Evolutionary conservation across 2,797 vertebrate genomes (phyloP).

Genomic region (Yasuhikotakia modesta): DNA sequence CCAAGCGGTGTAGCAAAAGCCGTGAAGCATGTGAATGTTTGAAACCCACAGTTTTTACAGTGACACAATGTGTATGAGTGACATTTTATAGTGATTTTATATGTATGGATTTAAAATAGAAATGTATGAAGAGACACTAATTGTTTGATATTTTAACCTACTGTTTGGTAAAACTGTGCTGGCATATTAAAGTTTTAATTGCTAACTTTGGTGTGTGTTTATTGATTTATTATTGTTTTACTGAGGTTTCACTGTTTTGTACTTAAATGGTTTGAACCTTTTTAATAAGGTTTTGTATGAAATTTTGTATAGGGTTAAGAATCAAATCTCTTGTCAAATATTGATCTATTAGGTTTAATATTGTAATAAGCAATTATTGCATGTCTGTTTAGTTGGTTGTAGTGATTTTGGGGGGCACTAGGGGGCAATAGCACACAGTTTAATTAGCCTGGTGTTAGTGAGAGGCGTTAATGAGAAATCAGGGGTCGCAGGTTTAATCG

Average conservation of each 20-base stretch:
- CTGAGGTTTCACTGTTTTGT: neutral
- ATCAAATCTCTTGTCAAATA: neutral
- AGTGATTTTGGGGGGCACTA: neutral
- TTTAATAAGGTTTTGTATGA: neutral
- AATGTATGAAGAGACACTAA: constrained; percentile 57
- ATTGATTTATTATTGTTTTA: constrained; percentile 3
- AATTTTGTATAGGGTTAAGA: neutral
- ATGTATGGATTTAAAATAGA: constrained; percentile 68
- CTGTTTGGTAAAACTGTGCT: constrained; percentile 72
- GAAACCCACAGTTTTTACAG: constrained; percentile 54
- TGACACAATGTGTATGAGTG: constrained; percentile 67
- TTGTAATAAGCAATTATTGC: neutral
- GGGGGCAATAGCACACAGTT: neutral
- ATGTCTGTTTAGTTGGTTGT: neutral
- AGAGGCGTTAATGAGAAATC: constrained; percentile 12
- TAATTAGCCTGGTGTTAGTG: neutral
- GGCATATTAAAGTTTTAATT: constrained; percentile 75
- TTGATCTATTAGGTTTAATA: too few relatives aligned
- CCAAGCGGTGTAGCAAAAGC: constrained; percentile 50
- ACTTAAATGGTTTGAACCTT: neutral
- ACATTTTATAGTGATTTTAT: constrained; percentile 79
- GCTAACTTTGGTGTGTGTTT: constrained; percentile 60
- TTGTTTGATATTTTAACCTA: constrained; percentile 74
- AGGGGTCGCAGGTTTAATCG: neutral
- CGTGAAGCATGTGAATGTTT: constrained; percentile 64